Evolutionary conservation across 2,888 invertebrate genomes (phyloP).

Genomic region (Platynereis dumerilii): DNA sequence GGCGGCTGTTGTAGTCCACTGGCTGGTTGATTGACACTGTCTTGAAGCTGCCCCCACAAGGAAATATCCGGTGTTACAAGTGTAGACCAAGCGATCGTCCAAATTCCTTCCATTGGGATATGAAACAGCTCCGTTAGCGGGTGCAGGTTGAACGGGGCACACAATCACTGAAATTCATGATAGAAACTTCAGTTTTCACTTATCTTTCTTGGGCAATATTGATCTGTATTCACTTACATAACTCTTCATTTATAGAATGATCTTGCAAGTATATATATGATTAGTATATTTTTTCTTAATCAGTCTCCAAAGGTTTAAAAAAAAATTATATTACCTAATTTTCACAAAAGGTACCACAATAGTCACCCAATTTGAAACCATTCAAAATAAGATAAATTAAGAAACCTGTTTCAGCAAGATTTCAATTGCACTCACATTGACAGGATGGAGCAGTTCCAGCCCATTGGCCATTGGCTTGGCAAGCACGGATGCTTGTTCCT

Average conservation of each 20-base stretch:
- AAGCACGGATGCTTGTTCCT: background rate
- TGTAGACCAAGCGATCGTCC: background rate
- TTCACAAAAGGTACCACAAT: too few species aligned
- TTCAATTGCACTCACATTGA: background rate
- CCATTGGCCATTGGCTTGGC: slow-evolving; percentile 2
- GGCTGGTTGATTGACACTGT: background rate
- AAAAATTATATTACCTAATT: too few species aligned
- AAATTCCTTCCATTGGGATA: background rate
- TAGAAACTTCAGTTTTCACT: too few species aligned
- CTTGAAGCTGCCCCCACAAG: background rate
- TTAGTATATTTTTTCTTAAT: too few species aligned
- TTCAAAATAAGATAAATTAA: too few species aligned
- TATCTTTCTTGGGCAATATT: too few species aligned
- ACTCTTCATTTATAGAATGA: too few species aligned
- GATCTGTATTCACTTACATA: too few species aligned
- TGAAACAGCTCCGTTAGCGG: background rate
- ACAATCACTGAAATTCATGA: background rate
- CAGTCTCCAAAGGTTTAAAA: too few species aligned
- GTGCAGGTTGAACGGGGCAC: background rate
- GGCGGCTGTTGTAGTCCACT: background rate
- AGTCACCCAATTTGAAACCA: too few species aligned
- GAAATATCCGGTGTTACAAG: background rate
- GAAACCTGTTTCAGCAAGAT: too few species aligned
- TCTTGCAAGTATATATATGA: too few species aligned
- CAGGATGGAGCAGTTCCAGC: background rate